Base-by-base conservation (phyloP, 2,888 invertebrate genomes). In the Theodoxus fluviatilis region DNA sequence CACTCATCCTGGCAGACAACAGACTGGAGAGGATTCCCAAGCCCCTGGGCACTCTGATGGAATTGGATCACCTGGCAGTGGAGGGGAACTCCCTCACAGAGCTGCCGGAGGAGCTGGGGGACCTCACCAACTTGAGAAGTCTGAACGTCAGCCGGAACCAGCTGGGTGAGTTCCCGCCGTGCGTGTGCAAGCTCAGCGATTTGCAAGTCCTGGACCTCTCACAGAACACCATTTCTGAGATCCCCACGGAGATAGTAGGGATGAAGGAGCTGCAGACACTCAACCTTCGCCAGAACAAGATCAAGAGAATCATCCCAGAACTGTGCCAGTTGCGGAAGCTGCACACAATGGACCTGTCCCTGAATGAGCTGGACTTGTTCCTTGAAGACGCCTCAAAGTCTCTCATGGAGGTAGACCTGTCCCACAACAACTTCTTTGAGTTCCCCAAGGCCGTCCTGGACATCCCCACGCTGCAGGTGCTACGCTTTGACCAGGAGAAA, bases 381-480 rank as follows among this genome's bases (percentile, higher is more conserved):
- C 82, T 83, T 1, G 81, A 81, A 55, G 95, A 95, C 9, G 93
- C 96, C 90, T 95, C 95, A 76, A 49, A 33, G 9, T 43, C 66
- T 6, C 73, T 85, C 12, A 70, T 71, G 2, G 80, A 80, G 18
- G 67, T 85, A 18, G 80, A 84, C 69, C 71, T 85, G n/a, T 84
- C 83, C 4, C 75, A 84, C 66, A 85, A 85, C 70, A 68, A 76
- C 43, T 85, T 84, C 70, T 71, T 77, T 28, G 82, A 81, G 69
- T 85, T 85, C 73, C 85, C 85, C 3, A 79, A 77, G 59, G 73
- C 79, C 12, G 79, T 84, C 3, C 80, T 81, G 63, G 71, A 78
- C 22, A 78, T 85, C 4, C 83, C 82, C 55, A 77, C 77, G 63
- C 74, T 85, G 28, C 78, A 78, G 22, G 77, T 78, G 33, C 71